Conservation (phyloP, 1,140 invertebrate species). For the Platyscapa corneri region DNA sequence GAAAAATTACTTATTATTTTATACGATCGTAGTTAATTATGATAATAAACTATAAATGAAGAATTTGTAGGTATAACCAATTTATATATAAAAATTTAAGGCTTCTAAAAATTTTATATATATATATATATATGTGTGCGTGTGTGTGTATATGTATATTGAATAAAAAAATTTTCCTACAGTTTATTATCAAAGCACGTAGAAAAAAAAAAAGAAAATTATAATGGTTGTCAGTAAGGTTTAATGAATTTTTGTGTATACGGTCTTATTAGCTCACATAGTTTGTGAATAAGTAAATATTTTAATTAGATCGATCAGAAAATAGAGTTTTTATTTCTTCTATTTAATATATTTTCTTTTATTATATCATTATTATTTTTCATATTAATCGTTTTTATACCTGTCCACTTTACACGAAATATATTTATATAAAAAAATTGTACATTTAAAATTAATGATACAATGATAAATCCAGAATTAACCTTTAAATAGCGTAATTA, state of each 20-base stretch:
- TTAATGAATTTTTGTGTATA: constrained; percentile 66
- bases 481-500: too few species aligned
- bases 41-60: constrained; percentile 24
- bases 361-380: neutral
- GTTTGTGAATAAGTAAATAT: constrained; percentile 74
- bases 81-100: constrained; percentile 31
- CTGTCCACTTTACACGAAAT: too few species aligned
- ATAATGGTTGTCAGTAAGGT: constrained; percentile 56
- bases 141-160: constrained; percentile 43
- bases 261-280: constrained; percentile 64
- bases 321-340: neutral
- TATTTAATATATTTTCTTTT: neutral
- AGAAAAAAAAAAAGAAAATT: constrained; percentile 53
- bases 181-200: constrained; percentile 46
- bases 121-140: too few species aligned
- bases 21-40: constrained; percentile 24
- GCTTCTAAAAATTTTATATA: constrained; percentile 21
- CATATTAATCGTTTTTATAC: neutral
- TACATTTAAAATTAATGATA: too few species aligned
- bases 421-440: too few species aligned
- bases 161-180: constrained; percentile 26
- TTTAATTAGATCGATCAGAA: constrained; percentile 60
- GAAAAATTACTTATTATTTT: constrained; percentile 35
- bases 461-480: too few species aligned
- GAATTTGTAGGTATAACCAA: constrained; percentile 11